Base-by-base conservation (phyloP, 2,888 invertebrate genomes). In the Campopleginae sp. region DNA sequence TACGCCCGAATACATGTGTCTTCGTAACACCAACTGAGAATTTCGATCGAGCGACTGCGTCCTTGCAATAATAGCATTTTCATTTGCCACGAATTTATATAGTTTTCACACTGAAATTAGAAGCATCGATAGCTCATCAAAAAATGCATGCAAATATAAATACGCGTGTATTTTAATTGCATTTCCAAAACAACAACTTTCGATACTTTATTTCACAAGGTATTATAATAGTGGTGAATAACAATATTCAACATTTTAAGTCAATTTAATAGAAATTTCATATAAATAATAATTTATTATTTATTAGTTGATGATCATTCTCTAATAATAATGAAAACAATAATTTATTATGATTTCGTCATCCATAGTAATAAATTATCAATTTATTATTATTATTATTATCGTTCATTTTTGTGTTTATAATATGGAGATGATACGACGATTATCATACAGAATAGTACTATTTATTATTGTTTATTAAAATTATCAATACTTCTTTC, bases 1-100 rank as follows among this genome's bases (percentile, higher is more conserved):
- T 48, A 12, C 6, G 31, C 10, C 12, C 54, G 42, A 54, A 58
- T 27, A 27, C 58, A 58, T 12, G 27, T 58, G 58, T 58, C 58
- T 54, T 14, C 38, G 19, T 33, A 38, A 38, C n/a, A 27, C 23
- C 3, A 42, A 17, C 42, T 65, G 33, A 23, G 23, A 23, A 77
- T 66, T 58, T 27, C 23, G 14, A 23, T 38, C 66, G 27, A 19
- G 3, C 46, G 33, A 51, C 17, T 42, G 33, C 66, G 66, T 66
- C 66, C 65, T 65, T 77, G 65, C 76, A 51, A 51, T 8, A 66
- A 23, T 38, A 38, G 76, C 76, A 66, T 23, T 77, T 65, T 54
- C 2, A 31, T 38, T 48, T 46, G 14, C n/a, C 58, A 12, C 1
- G 17, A 46, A 27, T 65, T 65, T 12, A 12, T 19, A n/a, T 42